These are phyloP conservation scores for Brachionus rubens DNA, from an alignment of 1,140 invertebrate species.

Conservation along the genomic window DNA sequence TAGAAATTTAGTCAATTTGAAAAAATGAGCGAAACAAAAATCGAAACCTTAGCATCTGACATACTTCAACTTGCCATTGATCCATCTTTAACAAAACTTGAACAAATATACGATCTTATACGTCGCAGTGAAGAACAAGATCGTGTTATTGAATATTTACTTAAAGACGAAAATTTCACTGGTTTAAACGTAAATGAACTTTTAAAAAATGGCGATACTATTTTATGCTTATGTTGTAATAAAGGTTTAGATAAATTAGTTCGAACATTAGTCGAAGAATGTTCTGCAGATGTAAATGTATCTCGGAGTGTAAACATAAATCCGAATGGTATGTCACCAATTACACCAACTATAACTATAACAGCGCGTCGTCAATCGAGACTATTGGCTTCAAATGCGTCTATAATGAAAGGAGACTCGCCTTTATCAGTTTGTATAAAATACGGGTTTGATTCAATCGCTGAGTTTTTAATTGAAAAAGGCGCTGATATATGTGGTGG, in stretches of 20 bases:
- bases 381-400: neutral
- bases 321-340: conserved; percentile 8
- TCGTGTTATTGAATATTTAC: conserved; percentile 11
- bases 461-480: conserved; percentile 8
- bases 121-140: conserved; percentile 34
- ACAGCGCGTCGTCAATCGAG: conserved; percentile 19
- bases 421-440: neutral
- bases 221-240: conserved; percentile 28
- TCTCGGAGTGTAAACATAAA: conserved; percentile 21
- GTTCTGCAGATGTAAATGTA: conserved; percentile 2
- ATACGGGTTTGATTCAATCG: conserved; percentile 34
- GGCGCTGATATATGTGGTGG: conserved; percentile 14
- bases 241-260: conserved; percentile 30
- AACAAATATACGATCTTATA: conserved; percentile 35
- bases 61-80: neutral
- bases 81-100: neutral
- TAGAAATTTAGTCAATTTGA: neutral
- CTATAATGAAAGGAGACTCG: neutral
- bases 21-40: conserved; percentile 15
- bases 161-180: neutral
- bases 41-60: neutral
- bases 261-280: conserved; percentile 13
- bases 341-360: conserved; percentile 19
- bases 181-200: conserved; percentile 9
- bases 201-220: conserved; percentile 35